Evolutionary conservation across 2,113 vertebrate genomes (phyloP), one percentile per base, ranked within the genome.

Genomic region (Periophthalmodon schlosseri): DNA sequence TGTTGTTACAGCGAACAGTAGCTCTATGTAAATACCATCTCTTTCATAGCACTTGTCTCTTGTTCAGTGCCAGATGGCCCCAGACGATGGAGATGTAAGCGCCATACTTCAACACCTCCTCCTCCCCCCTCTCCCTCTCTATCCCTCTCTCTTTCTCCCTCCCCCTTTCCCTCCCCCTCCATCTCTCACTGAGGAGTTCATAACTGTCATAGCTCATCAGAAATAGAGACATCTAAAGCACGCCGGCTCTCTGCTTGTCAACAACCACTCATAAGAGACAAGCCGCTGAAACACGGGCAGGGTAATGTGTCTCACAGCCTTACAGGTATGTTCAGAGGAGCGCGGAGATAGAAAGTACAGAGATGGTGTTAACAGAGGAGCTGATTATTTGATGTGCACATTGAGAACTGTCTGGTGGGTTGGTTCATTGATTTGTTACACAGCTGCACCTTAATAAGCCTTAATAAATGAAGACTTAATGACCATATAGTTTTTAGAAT

Each of bases 231-330:
- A 84, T 88, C 84, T 76, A 81, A 87, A 65, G 83, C 61, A 18
- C 20, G 71, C 73, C 77, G 54, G 77, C 87, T 70, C 83, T 68
- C 76, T 68, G 60, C 75, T 36, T 91, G 86, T 92, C 90, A 92
- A 88, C 91, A 90, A 87, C 87, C 85, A 85, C 90, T 91, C 91
- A 90, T 91, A 89, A 91, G 81, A 72, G 68, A 81, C 56, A 0
- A 75, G 61, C 85, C 86, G 90, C 75, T 91, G 90, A 89, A 88
- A 88, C 86, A 64, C 60, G 69, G 76, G 75, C 79, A 57, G 84
- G 23, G 70, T 88, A 82, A 87, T 81, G 82, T 57, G 64, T 76
- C 70, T 60, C 69, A 39, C 46, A 20, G 34, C 54, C 68, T 67
- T 64, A 34, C 70, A 69, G 44, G 23, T 18, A 69, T 12, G 49